Conservation (phyloP, 2,888 invertebrate species). For the Eudasyphora cyanicolor region DNA sequence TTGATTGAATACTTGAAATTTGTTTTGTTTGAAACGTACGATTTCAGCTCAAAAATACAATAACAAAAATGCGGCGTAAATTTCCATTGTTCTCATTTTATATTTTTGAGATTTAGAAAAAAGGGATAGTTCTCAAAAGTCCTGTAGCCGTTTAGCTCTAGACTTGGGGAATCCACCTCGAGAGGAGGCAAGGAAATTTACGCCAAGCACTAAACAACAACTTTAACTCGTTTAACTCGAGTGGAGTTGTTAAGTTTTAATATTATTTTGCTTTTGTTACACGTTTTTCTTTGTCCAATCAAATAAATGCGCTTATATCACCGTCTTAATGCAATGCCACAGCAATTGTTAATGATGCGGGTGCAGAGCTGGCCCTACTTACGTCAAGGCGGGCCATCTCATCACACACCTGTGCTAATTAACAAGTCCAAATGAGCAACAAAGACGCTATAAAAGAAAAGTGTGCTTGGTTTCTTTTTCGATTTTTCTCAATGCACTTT, state of each 20-base stretch:
- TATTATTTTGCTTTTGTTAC: conserved; percentile 45
- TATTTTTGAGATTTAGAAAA: too few species aligned
- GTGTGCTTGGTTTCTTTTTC: conserved; percentile 36
- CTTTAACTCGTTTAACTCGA: background rate
- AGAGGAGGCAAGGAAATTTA: background rate
- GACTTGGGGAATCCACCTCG: background rate
- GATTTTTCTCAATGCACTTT: conserved; percentile 31
- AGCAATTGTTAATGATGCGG: background rate
- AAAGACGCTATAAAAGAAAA: conserved; percentile 20
- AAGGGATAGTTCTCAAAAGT: background rate
- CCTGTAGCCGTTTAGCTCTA: background rate
- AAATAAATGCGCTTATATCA: conserved; percentile 28
- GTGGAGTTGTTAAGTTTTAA: conserved; percentile 24
- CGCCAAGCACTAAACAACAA: background rate
- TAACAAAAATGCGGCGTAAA: conserved; percentile 16
- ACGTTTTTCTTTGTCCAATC: conserved; percentile 46
- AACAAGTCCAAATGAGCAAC: background rate
- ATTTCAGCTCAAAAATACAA: conserved; percentile 9
- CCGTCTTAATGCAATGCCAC: conserved; percentile 14
- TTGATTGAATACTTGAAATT: conserved; percentile 51
- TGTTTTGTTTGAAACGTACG: conserved; percentile 52
- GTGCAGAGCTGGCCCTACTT: background rate
- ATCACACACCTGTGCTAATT: background rate
- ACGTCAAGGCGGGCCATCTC: background rate
- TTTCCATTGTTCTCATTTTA: conserved; percentile 27